A percentile compares a stretch with the other conserved stretches of the same genome.
phyloP scores from a whole-genome alignment of 2,797 vertebrate genomes.

The Heteromormyrus szaboi region DNA sequence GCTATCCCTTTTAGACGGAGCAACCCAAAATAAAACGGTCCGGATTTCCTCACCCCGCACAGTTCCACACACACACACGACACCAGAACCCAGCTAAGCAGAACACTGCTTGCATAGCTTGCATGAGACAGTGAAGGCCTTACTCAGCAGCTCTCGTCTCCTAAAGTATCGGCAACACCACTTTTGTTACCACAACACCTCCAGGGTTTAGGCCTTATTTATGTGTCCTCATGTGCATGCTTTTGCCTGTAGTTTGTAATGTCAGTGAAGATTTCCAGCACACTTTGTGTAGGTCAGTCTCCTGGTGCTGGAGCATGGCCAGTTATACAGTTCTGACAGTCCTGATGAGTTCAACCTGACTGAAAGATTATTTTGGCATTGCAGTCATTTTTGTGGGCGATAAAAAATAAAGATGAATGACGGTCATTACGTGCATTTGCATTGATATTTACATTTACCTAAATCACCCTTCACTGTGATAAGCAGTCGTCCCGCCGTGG shows the following conservation, averaged over 20 bases:
- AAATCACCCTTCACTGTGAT: background rate
- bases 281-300: background rate
- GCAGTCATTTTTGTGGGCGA: background rate
- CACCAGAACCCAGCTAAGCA: background rate
- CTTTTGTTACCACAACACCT: background rate
- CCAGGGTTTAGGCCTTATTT: background rate
- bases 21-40: background rate
- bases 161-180: background rate
- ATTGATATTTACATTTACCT: background rate
- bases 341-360: background rate
- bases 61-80: background rate
- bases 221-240: background rate
- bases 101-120: background rate
- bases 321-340: background rate
- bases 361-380: background rate
- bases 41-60: background rate
- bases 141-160: background rate
- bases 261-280: background rate
- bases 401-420: background rate
- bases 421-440: background rate
- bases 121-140: background rate
- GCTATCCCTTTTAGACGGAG: background rate
- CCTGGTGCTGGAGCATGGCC: background rate
- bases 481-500: background rate
- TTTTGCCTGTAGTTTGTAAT: background rate